Base-by-base conservation (phyloP, 2,888 invertebrate species). In the Dryadula phaetusa region DNA sequence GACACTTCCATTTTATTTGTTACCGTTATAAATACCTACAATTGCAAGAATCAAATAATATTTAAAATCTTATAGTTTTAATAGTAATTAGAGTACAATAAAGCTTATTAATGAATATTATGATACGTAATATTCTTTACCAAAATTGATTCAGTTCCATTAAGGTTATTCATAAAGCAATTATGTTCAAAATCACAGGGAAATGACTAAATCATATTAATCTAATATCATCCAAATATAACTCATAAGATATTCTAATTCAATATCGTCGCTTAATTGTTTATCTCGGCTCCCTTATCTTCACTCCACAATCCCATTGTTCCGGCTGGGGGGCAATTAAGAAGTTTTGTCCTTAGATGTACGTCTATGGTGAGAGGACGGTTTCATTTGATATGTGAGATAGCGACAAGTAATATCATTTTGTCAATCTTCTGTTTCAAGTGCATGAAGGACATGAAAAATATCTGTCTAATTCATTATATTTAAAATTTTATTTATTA, bases 231-330 rank as follows among this genome's bases (percentile, higher is more conserved):
- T 32, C 58, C 18, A n/a, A 65, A 14, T 60, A 47, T 32, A 60
- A 49, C 64, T 60, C 42, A 58, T 58, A 42, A 65, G 58, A 60
- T 42, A 60, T 66, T 64, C 47, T 56, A 64, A 67, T 70, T 69
- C 64, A 69, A 69, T 70, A 64, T 52, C 56, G 53, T 37, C 37
- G 37, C 63, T 42, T 44, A 65, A 69, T 65, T 65, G 64, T 69
- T 56, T 62, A 62, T 62, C 65, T 49, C 54, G 18, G 56, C 20
- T 60, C 64, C 60, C 58, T 65, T 60, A 60, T 65, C 64, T 22
- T 8, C 49, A 20, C 28, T 53, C 63, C 37, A 40, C 37, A 42
- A 25, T 32, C 47, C 58, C 64, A 52, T 65, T 65, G 64, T 65
- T 56, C 37, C 42, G n/a, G 49, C 28, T 40, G 58, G 46, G 42